Conservation (phyloP, 2,888 invertebrate genomes). For the Tachystola acroxantha region DNA sequence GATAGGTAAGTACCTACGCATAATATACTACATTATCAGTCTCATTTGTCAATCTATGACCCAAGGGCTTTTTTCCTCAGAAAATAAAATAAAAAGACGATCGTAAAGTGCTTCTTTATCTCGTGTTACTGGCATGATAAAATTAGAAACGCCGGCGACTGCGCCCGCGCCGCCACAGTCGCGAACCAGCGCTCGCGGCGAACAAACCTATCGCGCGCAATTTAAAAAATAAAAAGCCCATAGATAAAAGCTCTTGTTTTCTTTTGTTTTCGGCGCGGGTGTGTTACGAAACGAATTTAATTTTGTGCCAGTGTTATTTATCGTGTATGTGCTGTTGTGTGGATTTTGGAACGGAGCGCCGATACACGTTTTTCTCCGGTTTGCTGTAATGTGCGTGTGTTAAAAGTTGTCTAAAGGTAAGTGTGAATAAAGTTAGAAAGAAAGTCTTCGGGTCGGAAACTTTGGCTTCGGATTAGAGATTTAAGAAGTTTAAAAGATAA, state of each 20-base stretch:
- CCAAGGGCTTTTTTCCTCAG: slow-evolving; percentile 26
- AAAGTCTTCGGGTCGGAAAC: slow-evolving; percentile 6
- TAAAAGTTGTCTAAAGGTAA: slow-evolving; percentile 44
- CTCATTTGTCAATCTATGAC: too few relatives aligned
- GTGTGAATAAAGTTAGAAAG: slow-evolving; percentile 33
- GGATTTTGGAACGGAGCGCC: slow-evolving; percentile 26
- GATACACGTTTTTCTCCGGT: slow-evolving; percentile 28
- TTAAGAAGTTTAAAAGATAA: too few relatives aligned
- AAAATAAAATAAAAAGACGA: slow-evolving; percentile 57
- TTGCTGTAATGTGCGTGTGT: slow-evolving; percentile 39
- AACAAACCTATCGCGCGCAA: slow-evolving; percentile 32
- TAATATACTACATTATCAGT: too few relatives aligned
- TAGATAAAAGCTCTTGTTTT: slow-evolving; percentile 28
- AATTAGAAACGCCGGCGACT: slow-evolving; percentile 60
- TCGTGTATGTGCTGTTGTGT: slow-evolving; percentile 36
- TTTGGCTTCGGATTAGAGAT: background rate
- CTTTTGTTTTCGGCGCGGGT: slow-evolving; percentile 41
- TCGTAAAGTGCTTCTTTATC: slow-evolving; percentile 72
- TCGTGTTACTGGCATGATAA: slow-evolving; percentile 73
- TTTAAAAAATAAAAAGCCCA: slow-evolving; percentile 24
- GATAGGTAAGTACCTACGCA: too few relatives aligned
- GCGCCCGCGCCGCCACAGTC: slow-evolving; percentile 34
- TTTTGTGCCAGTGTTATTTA: slow-evolving; percentile 48
- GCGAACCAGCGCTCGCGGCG: slow-evolving; percentile 33
- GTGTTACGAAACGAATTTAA: slow-evolving; percentile 41